These are phyloP conservation scores for Leiothrix lutea DNA, from an alignment of 2,113 vertebrate genomes.

Conservation along the genomic window DNA sequence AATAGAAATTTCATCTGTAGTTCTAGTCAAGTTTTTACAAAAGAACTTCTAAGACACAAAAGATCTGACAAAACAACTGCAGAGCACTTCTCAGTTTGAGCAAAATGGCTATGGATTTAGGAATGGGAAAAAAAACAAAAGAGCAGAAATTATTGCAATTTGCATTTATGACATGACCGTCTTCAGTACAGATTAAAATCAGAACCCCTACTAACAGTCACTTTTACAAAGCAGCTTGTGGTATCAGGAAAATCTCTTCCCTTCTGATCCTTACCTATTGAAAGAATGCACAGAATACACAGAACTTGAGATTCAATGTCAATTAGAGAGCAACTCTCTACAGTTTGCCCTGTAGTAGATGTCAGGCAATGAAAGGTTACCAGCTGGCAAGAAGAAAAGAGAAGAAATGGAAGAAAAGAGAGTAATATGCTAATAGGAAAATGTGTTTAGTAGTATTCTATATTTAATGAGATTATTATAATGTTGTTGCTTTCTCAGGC, in stretches of 20 bases:
- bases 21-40: neutral
- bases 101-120: neutral
- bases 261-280: neutral
- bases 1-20: neutral
- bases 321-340: constrained; percentile 28
- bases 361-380: constrained; percentile 53
- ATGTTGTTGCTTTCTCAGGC: neutral
- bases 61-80: neutral
- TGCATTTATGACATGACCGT: neutral
- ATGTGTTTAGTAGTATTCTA: constrained; percentile 46
- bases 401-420: constrained; percentile 13
- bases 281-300: neutral
- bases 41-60: neutral
- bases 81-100: neutral
- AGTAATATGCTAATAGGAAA: constrained; percentile 25
- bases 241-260: neutral
- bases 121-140: neutral
- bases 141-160: neutral
- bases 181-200: constrained; percentile 3
- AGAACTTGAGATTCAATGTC: neutral
- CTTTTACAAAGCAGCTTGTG: neutral
- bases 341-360: neutral
- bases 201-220: neutral
- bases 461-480: constrained; percentile 63
- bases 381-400: constrained; percentile 14